Percentiles rank a stretch among this genome's conserved stretches.
Evolutionary conservation across 2,888 invertebrate genomes (phyloP).

Genomic region (Chydorus sphaericus): DNA sequence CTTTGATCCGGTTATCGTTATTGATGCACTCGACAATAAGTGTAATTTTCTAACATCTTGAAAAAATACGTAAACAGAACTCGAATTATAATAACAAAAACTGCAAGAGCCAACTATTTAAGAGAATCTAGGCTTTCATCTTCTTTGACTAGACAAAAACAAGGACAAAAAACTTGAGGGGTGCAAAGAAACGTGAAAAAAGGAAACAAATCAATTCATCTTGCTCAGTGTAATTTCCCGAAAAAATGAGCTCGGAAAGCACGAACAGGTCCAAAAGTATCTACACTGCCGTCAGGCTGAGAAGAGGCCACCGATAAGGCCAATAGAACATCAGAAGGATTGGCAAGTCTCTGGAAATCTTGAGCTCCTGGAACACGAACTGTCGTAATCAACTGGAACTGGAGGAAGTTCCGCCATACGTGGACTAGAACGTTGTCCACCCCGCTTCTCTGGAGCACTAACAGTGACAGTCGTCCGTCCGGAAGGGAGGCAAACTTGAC

Average conservation of each 20-base stretch:
- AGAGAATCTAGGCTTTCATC: too few species aligned
- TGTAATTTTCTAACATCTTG: too few species aligned
- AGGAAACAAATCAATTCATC: too few species aligned
- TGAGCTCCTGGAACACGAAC: slow-evolving; percentile 1
- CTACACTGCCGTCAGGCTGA: neutral
- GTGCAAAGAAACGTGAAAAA: too few species aligned
- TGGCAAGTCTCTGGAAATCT: neutral
- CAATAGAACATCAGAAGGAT: neutral
- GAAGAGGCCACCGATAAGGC: neutral
- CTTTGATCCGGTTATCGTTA: too few species aligned
- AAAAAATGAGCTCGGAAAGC: neutral
- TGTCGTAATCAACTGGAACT: neutral
- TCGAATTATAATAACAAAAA: too few species aligned
- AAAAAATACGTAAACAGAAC: too few species aligned
- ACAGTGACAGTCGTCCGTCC: neutral
- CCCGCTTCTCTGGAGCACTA: neutral
- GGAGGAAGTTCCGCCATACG: neutral
- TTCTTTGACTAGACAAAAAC: too few species aligned
- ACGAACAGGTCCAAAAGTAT: neutral
- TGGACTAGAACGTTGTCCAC: neutral
- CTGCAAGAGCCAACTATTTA: too few species aligned
- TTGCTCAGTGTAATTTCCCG: neutral
- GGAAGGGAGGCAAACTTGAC: neutral
- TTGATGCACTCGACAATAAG: too few species aligned
- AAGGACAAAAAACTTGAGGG: too few species aligned